These are phyloP conservation scores for Rhabditoides inermis DNA, from an alignment of 2,888 invertebrate species.

Conservation along the genomic window DNA sequence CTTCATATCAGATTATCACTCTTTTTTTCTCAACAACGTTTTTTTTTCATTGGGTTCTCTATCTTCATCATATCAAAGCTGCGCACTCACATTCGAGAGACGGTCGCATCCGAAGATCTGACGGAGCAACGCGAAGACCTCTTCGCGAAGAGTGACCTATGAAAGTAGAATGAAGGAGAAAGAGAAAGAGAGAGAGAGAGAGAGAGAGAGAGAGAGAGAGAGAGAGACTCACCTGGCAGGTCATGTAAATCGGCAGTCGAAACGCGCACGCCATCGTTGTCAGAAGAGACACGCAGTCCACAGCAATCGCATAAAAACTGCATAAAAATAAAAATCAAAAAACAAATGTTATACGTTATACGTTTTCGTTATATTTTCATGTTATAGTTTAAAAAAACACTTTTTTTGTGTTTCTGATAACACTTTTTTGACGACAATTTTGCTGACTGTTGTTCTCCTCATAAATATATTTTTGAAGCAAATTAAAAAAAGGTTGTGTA, in stretches of 20 bases:
- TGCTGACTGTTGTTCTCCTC: neutral
- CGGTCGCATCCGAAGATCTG: no score
- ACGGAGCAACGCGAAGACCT: no score
- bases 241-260: slow-evolving; percentile 46
- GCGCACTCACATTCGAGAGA: no score
- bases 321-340: slow-evolving; percentile 1
- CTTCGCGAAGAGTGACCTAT: no score
- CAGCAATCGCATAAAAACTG: slow-evolving; percentile 41
- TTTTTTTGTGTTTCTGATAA: no score
- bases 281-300: slow-evolving; percentile 43
- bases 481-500: no score
- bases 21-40: no score
- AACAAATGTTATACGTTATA: neutral
- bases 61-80: no score
- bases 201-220: neutral
- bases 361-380: neutral
- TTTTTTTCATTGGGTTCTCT: no score
- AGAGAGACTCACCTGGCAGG: slow-evolving; percentile 17
- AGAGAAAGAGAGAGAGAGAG: neutral
- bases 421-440: slow-evolving; percentile 7
- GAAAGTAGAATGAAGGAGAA: neutral
- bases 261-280: slow-evolving; percentile 46
- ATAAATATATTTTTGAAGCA: no score
- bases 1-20: no score
- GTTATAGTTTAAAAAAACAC: no score